Evolutionary conservation across 2,113 vertebrate species (phyloP), one percentile per base, ranked within the genome.

Genomic region (Alethe castanea): DNA sequence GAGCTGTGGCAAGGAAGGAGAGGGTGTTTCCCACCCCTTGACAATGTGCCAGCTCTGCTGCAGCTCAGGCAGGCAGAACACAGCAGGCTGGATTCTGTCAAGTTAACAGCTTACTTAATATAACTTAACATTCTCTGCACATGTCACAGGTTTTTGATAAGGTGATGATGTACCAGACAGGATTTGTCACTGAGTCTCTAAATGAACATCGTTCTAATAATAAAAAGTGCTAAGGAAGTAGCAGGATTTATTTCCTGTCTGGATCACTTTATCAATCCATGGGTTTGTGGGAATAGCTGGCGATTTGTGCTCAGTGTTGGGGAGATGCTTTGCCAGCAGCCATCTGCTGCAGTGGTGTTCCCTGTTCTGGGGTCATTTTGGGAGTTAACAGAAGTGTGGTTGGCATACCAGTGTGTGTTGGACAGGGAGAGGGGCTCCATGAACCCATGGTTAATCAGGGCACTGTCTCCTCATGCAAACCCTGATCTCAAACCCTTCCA

Each of bases 131-230:
- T 92, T 90, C 79, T 69, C 64, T 86, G 90, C 65, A 79, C 26
- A 7, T 71, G 76, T 80, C 87, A 40, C 82, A 70, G 92, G 56
- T 74, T 95, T 97, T 96, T 95, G 80, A 92, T 93, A 71, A 94
- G 88, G 83, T 93, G 90, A 52, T 94, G 90, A 88, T 93, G 92
- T 57, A 90, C 40, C 72, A 84, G 92, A 67, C 36, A 38, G 88
- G 76, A 94, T 94, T 94, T 90, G 85, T 95, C 88, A 86, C 56
- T 19, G 76, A 84, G 82, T 67, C 76, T 90, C 86, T 71, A 92
- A 95, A 72, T 1, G 29, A 81, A 48, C 82, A 67, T 86, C 40
- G 2, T 48, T 90, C 60, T 93, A 92, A 42, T 31, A 95, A 92
- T 86, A 86, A 83, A 73, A 90, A 67, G 36, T 52, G 48, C n/a